Conservation (phyloP, 2,113 vertebrate genomes). For the Pterocles gutturalis region DNA sequence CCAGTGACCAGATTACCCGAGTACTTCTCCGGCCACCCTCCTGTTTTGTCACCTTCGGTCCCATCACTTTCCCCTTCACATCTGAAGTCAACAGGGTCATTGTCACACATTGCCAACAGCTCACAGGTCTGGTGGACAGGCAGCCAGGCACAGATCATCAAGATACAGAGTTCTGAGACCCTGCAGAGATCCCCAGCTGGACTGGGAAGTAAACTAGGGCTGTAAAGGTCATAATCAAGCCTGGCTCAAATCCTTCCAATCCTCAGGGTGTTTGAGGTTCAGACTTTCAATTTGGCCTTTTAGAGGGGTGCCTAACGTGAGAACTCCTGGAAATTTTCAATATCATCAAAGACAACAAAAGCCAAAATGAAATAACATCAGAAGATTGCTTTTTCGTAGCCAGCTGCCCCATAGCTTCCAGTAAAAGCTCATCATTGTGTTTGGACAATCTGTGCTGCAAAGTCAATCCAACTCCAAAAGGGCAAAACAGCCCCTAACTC, state of each 20-base stretch:
- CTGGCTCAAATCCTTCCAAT: not conserved
- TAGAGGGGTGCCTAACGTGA: not conserved
- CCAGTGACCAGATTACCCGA: accelerated
- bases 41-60: not conserved
- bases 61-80: not conserved
- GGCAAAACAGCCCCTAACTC: not conserved
- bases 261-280: not conserved
- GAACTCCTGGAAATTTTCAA: not conserved
- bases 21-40: not conserved
- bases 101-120: not conserved
- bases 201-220: not conserved
- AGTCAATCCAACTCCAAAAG: not conserved
- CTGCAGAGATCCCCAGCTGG: not conserved
- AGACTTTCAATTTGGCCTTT: not conserved
- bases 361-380: not conserved
- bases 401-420: not conserved
- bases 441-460: not conserved
- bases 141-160: not conserved
- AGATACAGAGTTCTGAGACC: not conserved
- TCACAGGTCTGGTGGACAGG: not conserved
- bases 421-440: not conserved
- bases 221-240: not conserved
- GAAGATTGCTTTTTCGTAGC: not conserved
- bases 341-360: not conserved
- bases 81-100: not conserved